Base-by-base conservation (phyloP, 2,888 invertebrate species). In the Amiota communis region DNA sequence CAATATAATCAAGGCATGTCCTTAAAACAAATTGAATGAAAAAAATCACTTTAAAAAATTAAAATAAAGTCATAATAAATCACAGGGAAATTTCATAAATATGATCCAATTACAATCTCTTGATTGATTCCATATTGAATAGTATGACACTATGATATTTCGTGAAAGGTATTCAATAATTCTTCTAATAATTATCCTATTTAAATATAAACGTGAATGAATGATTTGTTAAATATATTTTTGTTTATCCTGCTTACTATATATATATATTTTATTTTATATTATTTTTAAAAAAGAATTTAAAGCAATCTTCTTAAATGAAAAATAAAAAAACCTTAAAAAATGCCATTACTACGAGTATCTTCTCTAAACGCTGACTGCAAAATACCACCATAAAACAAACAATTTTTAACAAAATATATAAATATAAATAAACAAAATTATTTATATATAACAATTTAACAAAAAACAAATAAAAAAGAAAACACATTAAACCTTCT, bases 361-460 rank as follows among this genome's bases (percentile, higher is more conserved):
- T 78, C 83, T 85, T 80, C 86, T 87, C 87, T 86, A 82, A 87
- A 86, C 86, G 86, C 87, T 87, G 87, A 87, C 87, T 87, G 87
- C 87, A 87, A 84, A 86, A 84, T 87, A 87, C 87, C 86, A 86
- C 86, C 86, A 87, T 83, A 80, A 82, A 36, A 36, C 36, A 36
- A 36, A 36, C 36, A 36, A 36, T 36, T 36, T 36, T 72, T 75
- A 70, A 61, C 57, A 71, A 67, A 72, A 23, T 68, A 72, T 73
- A 78, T 74, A 57, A 64, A 57, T 67, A 76, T 47, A 51, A 75
- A 75, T 61, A 77, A 76, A 73, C 75, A 74, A 53, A 76, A 79
- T 70, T 75, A 72, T 57, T 57, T 57, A 57, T 57, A 57, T 57
- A 53, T n/a, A 53, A 36, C 2, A 36, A 36, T 36, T 49, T 49